Conservation (phyloP, 2,797 vertebrate species). For the Clarias pachynema region DNA sequence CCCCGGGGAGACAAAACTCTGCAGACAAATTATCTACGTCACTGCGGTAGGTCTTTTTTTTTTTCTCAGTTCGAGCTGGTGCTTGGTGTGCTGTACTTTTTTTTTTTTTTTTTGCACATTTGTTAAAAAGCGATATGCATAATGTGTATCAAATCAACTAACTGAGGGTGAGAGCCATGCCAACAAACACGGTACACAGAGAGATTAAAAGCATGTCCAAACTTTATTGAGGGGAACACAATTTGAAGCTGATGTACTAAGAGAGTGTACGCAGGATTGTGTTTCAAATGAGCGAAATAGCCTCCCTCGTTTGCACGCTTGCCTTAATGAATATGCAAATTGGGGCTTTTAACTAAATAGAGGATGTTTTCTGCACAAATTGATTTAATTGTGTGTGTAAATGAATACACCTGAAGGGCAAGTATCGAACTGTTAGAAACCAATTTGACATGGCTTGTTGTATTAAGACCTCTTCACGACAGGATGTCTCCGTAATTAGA, state of each 20-base stretch:
- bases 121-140: background rate
- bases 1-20: constrained; percentile 93
- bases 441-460: background rate
- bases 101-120: background rate
- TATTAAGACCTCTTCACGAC: background rate
- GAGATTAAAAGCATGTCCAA: background rate
- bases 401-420: background rate
- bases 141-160: background rate
- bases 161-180: background rate
- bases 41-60: constrained; percentile 80
- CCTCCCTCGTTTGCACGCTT: background rate
- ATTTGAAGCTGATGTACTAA: background rate
- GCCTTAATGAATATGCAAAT: background rate
- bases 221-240: background rate
- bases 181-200: background rate
- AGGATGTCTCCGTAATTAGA: background rate
- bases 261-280: background rate
- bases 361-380: background rate
- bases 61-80: background rate
- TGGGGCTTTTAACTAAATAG: background rate
- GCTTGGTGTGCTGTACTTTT: background rate
- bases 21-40: constrained; percentile 95
- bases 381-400: background rate
- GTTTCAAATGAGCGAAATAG: background rate
- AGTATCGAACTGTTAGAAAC: background rate